Evolutionary conservation across 2,113 vertebrate species (phyloP), one percentile per base, ranked within the genome.

Genomic region (Empidonax traillii): DNA sequence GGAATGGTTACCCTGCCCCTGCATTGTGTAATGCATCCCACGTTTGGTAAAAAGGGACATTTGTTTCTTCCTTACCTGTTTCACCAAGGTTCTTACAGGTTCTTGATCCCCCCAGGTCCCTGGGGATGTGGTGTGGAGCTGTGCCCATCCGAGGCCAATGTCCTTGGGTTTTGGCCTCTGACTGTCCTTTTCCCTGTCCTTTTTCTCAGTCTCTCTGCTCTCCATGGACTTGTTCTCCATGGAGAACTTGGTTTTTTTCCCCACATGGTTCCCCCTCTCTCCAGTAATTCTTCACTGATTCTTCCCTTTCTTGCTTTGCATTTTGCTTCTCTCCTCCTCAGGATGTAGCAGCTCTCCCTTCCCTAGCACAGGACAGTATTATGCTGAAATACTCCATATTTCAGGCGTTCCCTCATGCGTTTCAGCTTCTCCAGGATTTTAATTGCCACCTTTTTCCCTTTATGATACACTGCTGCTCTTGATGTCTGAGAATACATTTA

Each of bases 361-460:
- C 79, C 56, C 73, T 21, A 7, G 4, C 7, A 7, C 3, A 0
- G 44, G 46, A 12, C 52, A 15, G 63, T 0, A 6, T 83, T 66
- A 15, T 35, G 55, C 75, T 77, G 79, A 74, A 90, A 51, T 23
- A 19, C 7, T 6, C 58, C 2, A 0, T 62, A 22, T 88, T 90
- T 90, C 96, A 94, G 94, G 59, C 68, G 7, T 78, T 89, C 91
- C 91, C 81, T 94, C 89, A 78, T 51, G 80, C 33, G 6, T 90
- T 96, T 86, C 93, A 90, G 95, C 86, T 94, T 61, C 94, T 96
- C 76, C 46, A 87, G 89, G 95, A 84, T 96, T 95, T 95, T 97
- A 97, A 97, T 97, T 97, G 96, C 95, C 23, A 56, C 95, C 94
- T 95, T 96, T 94, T 97, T 89, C 76, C 83, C 89, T 94, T 95